Evolutionary conservation across 1,140 invertebrate species (phyloP).

Genomic region (Lordiphosa mommai): DNA sequence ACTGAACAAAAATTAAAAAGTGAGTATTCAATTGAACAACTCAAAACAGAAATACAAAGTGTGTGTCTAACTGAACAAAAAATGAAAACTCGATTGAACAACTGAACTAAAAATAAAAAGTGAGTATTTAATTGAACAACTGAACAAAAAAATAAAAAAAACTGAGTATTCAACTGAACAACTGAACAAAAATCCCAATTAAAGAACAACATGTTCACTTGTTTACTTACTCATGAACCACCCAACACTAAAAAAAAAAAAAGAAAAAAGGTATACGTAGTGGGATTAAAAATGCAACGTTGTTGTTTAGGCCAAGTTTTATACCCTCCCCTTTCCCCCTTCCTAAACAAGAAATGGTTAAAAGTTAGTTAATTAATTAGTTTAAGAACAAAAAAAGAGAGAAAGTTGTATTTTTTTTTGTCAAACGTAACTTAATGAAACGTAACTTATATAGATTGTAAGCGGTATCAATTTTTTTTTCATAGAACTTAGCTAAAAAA

Average conservation of each 20-base stretch:
- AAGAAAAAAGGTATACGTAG: not conserved
- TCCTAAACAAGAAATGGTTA: constrained; percentile 8
- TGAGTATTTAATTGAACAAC: too few species aligned
- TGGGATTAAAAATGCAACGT: not conserved
- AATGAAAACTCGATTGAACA: too few species aligned
- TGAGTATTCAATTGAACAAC: too few species aligned
- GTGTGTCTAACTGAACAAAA: too few species aligned
- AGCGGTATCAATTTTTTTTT: constrained; percentile 7
- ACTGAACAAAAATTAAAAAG: too few species aligned
- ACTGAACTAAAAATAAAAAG: too few species aligned
- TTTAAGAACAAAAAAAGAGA: constrained; percentile 32
- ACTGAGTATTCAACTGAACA: too few species aligned
- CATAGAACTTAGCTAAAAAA: constrained; percentile 16
- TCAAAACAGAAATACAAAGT: too few species aligned
- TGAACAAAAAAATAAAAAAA: too few species aligned
- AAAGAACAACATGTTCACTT: too few species aligned
- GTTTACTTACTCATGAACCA: too few species aligned
- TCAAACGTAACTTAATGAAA: constrained; percentile 4
- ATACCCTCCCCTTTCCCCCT: constrained; percentile 22
- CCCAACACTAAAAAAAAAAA: constrained; percentile 11
- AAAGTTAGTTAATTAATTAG: constrained; percentile 51
- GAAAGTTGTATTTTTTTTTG: constrained; percentile 40
- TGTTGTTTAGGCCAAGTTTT: constrained; percentile 68
- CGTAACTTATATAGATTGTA: not conserved
- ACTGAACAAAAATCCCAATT: too few species aligned